Evolutionary conservation across 2,888 invertebrate species (phyloP).

Genomic region (Peribatodes rhomboidaria): DNA sequence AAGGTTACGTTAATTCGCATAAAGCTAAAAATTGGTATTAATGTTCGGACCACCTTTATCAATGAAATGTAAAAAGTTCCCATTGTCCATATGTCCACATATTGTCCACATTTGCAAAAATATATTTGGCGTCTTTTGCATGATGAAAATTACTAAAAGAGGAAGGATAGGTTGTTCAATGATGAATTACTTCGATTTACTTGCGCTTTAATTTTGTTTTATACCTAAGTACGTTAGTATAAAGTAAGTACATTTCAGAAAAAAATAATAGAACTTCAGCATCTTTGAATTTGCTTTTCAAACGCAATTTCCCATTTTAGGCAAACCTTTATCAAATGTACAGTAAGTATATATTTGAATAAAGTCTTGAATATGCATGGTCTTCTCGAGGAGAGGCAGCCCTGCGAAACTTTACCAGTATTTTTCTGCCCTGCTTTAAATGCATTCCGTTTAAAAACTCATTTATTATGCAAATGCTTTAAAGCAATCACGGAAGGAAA

Average conservation of each 20-base stretch:
- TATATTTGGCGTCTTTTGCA: too few relatives aligned
- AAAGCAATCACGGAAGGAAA: slow-evolving; percentile 38
- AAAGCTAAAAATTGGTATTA: too few relatives aligned
- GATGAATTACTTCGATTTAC: too few relatives aligned
- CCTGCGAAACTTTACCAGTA: slow-evolving; percentile 35
- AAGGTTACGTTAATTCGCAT: too few relatives aligned
- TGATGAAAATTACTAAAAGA: too few relatives aligned
- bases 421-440: slow-evolving; percentile 44
- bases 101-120: too few relatives aligned
- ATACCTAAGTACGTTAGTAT: background rate
- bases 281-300: slow-evolving; percentile 6
- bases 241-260: too few relatives aligned
- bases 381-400: slow-evolving; percentile 4
- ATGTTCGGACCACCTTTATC: too few relatives aligned
- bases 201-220: too few relatives aligned
- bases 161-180: too few relatives aligned
- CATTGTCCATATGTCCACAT: too few relatives aligned
- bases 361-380: slow-evolving; percentile 29
- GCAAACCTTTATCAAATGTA: slow-evolving; percentile 3
- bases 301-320: background rate
- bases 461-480: slow-evolving; percentile 46
- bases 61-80: too few relatives aligned
- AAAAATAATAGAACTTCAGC: background rate
- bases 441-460: slow-evolving; percentile 44
- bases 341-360: slow-evolving; percentile 22